phyloP scores from a whole-genome alignment of 2,888 invertebrate species.

The Leptinotarsa rubiginosa region DNA sequence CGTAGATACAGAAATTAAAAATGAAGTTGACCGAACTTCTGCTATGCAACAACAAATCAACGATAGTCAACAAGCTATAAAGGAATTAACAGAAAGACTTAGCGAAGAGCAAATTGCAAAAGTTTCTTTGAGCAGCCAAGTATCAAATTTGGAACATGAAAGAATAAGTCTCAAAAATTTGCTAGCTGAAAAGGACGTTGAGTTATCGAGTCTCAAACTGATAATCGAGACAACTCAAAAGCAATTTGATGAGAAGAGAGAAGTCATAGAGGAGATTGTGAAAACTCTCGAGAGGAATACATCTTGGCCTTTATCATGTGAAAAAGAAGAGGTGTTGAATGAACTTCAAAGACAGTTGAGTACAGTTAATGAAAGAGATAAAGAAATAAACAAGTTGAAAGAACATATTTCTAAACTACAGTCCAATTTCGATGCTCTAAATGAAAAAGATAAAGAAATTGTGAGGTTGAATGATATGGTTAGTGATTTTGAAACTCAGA shows the following conservation, averaged over 20 bases:
- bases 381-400: slow-evolving; percentile 32
- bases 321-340: slow-evolving; percentile 49
- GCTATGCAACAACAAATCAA: slow-evolving; percentile 62
- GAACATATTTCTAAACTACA: slow-evolving; percentile 30
- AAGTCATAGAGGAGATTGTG: slow-evolving; percentile 54
- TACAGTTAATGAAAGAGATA: slow-evolving; percentile 37
- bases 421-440: slow-evolving; percentile 3
- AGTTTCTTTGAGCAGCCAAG: slow-evolving; percentile 46
- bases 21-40: slow-evolving; percentile 62
- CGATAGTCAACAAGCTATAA: slow-evolving; percentile 58
- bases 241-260: slow-evolving; percentile 55
- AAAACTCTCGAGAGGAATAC: slow-evolving; percentile 51
- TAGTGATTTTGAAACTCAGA: slow-evolving; percentile 47
- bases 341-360: slow-evolving; percentile 52
- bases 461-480: slow-evolving; percentile 47
- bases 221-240: slow-evolving; percentile 54
- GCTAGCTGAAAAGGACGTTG: slow-evolving; percentile 50
- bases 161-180: slow-evolving; percentile 46
- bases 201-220: slow-evolving; percentile 49
- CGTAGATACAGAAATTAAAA: slow-evolving; percentile 63
- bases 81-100: slow-evolving; percentile 54
- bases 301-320: slow-evolving; percentile 48
- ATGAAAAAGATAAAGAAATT: slow-evolving; percentile 49
- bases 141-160: slow-evolving; percentile 44
- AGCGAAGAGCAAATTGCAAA: slow-evolving; percentile 55